Percentiles rank a stretch among this genome's conserved stretches.
Evolutionary conservation across 1,140 invertebrate genomes (phyloP).

Genomic region (Trichomalopsis sarcophagae): DNA sequence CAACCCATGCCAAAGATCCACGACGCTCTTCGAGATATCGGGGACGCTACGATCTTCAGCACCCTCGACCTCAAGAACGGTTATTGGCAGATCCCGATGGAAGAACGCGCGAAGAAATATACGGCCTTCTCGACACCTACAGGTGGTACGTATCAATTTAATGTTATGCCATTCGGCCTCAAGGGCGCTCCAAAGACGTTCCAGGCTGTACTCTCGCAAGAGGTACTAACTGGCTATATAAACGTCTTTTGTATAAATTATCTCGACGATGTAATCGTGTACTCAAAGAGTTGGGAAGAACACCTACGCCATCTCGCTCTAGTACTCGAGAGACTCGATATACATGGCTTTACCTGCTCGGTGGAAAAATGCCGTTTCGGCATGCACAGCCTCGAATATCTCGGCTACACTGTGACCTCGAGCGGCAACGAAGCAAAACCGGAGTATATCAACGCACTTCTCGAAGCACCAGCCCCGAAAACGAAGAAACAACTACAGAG

Average conservation of each 20-base stretch:
- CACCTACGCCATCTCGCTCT: slow-evolving; percentile 53
- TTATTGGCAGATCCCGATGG: slow-evolving; percentile 69
- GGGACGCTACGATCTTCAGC: slow-evolving; percentile 55
- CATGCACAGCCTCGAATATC: slow-evolving; percentile 52
- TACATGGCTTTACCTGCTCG: slow-evolving; percentile 52
- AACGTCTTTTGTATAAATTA: slow-evolving; percentile 61
- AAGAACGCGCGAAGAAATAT: slow-evolving; percentile 60
- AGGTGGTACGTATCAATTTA: slow-evolving; percentile 59
- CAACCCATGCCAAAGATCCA: slow-evolving; percentile 58
- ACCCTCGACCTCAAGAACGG: slow-evolving; percentile 61
- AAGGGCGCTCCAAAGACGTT: slow-evolving; percentile 58
- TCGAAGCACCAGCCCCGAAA: slow-evolving; percentile 32
- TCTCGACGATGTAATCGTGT: slow-evolving; percentile 57
- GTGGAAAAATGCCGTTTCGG: slow-evolving; percentile 57
- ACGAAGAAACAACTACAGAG: slow-evolving; percentile 50
- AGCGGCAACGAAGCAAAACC: slow-evolving; percentile 53
- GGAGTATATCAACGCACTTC: slow-evolving; percentile 47
- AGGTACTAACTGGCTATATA: slow-evolving; percentile 50
- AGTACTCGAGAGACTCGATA: slow-evolving; percentile 55
- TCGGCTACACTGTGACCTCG: slow-evolving; percentile 56
- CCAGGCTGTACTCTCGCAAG: slow-evolving; percentile 52
- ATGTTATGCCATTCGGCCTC: slow-evolving; percentile 57
- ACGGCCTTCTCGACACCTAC: slow-evolving; percentile 69
- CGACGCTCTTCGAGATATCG: slow-evolving; percentile 54
- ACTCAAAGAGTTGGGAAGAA: slow-evolving; percentile 55